Base-by-base conservation (phyloP, 2,113 vertebrate genomes). In the Ibidorhyncha struthersii region DNA sequence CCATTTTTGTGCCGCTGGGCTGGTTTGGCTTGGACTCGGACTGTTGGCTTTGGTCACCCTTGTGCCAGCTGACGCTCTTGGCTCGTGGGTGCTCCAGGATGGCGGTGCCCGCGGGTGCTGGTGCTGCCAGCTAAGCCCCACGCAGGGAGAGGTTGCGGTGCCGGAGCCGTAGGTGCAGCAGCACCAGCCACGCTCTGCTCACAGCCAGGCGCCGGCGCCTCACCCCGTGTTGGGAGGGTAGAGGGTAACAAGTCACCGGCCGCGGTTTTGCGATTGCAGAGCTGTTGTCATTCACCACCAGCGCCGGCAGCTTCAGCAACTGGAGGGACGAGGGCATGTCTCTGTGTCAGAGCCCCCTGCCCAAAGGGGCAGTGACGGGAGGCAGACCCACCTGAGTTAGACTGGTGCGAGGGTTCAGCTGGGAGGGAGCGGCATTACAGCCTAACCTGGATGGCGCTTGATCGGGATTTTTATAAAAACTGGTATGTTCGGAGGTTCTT, bases 401-500 rank as follows among this genome's bases (percentile, higher is more conserved):
- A 6, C 27, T 22, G 36, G 4, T 9, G 27, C 0, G 1, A 43
- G 36, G 66, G 0, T 1, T 50, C 25, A 50, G 49, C 12, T 61
- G 45, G 22, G 26, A 74, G 34, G 65, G 36, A 69, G 23, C 45
- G 76, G 89, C 45, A 10, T 25, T 40, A 69, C 58, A 32, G 15
- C 26, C 52, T 74, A 63, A 62, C 32, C 43, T 40, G 56, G 12
- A 30, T n/a, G 21, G 45, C 3, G 4, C 55, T 82, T 36, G 19
- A 25, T 86, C 65, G 40, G 90, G 83, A 94, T 91, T 91, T 97
- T 91, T 13, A 36, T 79, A 17, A 78, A 17, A 78, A 45, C 25
- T 23, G 90, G 50, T 45, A 22, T 4, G 4, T 36, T 55, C 12
- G 40, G 40, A 12, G 10, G 3, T 43, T 29, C 67, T 47, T 69